phyloP scores from a whole-genome alignment of 2,888 invertebrate genomes.

The Cantharis rustica region DNA sequence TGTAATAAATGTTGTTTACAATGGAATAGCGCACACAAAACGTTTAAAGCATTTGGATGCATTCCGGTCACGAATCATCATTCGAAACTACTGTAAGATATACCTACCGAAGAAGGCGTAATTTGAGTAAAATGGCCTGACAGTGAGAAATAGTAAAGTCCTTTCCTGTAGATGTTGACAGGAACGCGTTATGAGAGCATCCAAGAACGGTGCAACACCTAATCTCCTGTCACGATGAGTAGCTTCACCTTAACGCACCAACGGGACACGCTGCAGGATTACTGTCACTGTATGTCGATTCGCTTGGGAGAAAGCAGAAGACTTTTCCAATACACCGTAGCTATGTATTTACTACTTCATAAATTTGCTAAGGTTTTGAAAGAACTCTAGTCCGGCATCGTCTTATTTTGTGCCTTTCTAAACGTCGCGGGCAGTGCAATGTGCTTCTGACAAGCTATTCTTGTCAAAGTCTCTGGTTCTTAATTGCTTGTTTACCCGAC shows the following conservation, averaged over 20 bases:
- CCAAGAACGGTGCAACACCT: slow-evolving; percentile 24
- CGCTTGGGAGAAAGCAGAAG: slow-evolving; percentile 17
- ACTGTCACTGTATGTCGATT: slow-evolving; percentile 25
- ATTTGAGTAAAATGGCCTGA: slow-evolving; percentile 53
- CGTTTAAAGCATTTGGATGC: slow-evolving; percentile 33
- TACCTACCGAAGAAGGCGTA: slow-evolving; percentile 44
- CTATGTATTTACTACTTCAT: slow-evolving; percentile 47
- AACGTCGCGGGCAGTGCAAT: slow-evolving; percentile 45
- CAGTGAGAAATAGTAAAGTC: slow-evolving; percentile 53
- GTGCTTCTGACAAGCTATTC: slow-evolving; percentile 48
- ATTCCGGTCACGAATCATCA: slow-evolving; percentile 52
- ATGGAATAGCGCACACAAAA: slow-evolving; percentile 26
- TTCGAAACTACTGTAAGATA: slow-evolving; percentile 48
- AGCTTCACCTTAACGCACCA: slow-evolving; percentile 27
- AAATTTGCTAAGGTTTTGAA: slow-evolving; percentile 40
- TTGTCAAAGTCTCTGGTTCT: slow-evolving; percentile 49
- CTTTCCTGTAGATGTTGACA: slow-evolving; percentile 52
- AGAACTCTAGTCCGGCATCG: slow-evolving; percentile 37
- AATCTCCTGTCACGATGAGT: slow-evolving; percentile 29
- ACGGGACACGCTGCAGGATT: slow-evolving; percentile 22
- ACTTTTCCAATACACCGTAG: slow-evolving; percentile 29
- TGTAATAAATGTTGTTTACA: slow-evolving; percentile 41
- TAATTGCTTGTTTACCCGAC: slow-evolving; percentile 49
- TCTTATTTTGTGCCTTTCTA: slow-evolving; percentile 42
- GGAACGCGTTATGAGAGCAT: slow-evolving; percentile 38